These are phyloP conservation scores for Gallinago solitaria DNA, from an alignment of 2,797 vertebrate species.

Conservation along the genomic window DNA sequence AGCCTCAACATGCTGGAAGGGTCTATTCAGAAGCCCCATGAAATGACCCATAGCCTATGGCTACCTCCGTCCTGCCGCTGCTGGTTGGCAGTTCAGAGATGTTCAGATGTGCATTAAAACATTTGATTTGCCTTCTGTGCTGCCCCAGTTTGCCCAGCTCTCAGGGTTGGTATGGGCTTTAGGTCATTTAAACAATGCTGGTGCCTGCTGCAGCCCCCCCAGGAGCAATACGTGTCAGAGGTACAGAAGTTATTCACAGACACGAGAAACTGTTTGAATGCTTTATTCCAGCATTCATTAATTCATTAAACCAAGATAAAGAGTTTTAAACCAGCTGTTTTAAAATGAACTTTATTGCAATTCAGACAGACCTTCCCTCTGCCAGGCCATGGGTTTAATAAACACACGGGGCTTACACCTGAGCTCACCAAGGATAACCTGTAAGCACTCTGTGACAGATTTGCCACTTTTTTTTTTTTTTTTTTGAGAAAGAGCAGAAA, in stretches of 20 bases:
- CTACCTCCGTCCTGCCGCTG: not conserved
- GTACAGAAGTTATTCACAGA: not conserved
- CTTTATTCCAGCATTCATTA: slow-evolving; percentile 15
- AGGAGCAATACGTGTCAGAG: not conserved
- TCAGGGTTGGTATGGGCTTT: not conserved
- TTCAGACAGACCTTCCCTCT: slow-evolving; percentile 28
- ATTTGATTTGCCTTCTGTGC: not conserved
- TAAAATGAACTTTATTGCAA: not conserved
- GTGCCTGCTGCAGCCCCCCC: not conserved
- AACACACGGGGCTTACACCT: slow-evolving; percentile 32
- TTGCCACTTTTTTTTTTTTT: not conserved
- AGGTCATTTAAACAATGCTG: not conserved
- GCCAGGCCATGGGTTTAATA: slow-evolving; percentile 15
- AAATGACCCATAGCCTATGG: not conserved
- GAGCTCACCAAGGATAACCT: slow-evolving; percentile 43
- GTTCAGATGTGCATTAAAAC: not conserved
- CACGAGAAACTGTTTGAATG: not conserved
- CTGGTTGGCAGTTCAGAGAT: not conserved
- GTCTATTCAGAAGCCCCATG: not conserved
- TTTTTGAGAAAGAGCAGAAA: slow-evolving; percentile 41
- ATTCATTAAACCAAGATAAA: slow-evolving; percentile 19
- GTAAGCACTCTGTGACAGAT: slow-evolving; percentile 53
- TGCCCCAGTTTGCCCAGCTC: not conserved
- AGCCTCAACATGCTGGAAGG: not conserved
- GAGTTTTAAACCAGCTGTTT: not conserved